Base-by-base conservation (phyloP, 2,797 vertebrate species). In the Enteromius treurensis region DNA sequence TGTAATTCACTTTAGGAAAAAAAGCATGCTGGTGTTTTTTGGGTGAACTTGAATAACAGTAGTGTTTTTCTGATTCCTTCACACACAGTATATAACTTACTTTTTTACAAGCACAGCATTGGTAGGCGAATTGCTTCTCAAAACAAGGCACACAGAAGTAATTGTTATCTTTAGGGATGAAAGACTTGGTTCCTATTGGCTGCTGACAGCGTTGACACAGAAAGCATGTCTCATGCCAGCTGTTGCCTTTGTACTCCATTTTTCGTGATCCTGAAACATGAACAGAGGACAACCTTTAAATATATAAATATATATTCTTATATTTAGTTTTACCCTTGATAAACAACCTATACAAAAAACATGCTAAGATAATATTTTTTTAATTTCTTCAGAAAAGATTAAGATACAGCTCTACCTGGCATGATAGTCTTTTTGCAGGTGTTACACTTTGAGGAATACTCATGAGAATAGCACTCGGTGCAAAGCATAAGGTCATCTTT, bases 221-320 rank as follows among this genome's bases (percentile, higher is more conserved):
- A 23, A 99, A 98, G 89, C 98, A 99, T 75, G 97, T 97, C 94
- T 99, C 97, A 83, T 99, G 98, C 97, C 97, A 99, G 93, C 94
- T 97, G 88, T 96, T 97, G 86, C 97, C 98, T 90, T 97, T 96
- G 92, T 98, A 98, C 91, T 99, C 97, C 96, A 98, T 98, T 95
- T 99, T 99, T 85, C 98, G 96, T 75, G 97, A 97, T 89, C 98
- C 98, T 99, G 91, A 87, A 89, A 90, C 85, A 88, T 19, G 86
- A 83, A 79, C 89, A 60, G 71, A 89, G 64, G 85, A 84, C 87
- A 26, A 80, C 65, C 4, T 26, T 26, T 26, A 26, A 26, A 26
- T 26, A 26, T 26, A 26, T 26, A 26, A 26, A 26, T 26, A 26
- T 26, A 26, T 26, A 26, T 26, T 26, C 26, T 26, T 26, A 26